Evolutionary conservation across 2,797 vertebrate genomes (phyloP).

Genomic region (Mus caroli): DNA sequence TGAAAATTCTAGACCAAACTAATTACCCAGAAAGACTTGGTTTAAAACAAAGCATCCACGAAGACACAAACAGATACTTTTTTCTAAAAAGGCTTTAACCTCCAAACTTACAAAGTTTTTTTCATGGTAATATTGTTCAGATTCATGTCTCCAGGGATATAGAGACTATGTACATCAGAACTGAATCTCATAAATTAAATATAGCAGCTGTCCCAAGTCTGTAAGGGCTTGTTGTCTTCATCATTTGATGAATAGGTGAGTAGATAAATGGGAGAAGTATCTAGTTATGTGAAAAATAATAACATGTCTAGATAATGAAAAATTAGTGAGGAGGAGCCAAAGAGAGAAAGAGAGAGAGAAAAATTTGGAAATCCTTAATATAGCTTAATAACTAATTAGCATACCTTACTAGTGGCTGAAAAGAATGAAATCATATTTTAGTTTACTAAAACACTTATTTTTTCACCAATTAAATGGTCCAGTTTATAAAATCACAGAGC

Average conservation of each 20-base stretch:
- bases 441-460: conserved; percentile 13
- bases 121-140: neutral
- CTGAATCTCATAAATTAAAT: conserved; percentile 33
- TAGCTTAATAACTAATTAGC: neutral
- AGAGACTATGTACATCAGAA: conserved; percentile 1
- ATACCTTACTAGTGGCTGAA: neutral
- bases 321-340: neutral
- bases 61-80: neutral
- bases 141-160: neutral
- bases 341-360: conserved; percentile 11
- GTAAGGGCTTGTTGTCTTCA: neutral
- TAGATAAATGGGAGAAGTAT: neutral
- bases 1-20: neutral
- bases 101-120: neutral
- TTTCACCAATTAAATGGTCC: neutral
- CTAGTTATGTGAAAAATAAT: neutral
- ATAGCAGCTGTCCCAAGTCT: neutral
- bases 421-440: conserved; percentile 34
- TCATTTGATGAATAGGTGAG: conserved; percentile 49
- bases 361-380: conserved; percentile 33
- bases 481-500: conserved; percentile 26
- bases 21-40: neutral
- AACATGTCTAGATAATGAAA: conserved; percentile 31
- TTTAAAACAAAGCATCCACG: neutral
- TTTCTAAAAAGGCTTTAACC: conserved; percentile 25